Conservation (phyloP, 1,140 invertebrate genomes). For the Babylonia areolata region DNA sequence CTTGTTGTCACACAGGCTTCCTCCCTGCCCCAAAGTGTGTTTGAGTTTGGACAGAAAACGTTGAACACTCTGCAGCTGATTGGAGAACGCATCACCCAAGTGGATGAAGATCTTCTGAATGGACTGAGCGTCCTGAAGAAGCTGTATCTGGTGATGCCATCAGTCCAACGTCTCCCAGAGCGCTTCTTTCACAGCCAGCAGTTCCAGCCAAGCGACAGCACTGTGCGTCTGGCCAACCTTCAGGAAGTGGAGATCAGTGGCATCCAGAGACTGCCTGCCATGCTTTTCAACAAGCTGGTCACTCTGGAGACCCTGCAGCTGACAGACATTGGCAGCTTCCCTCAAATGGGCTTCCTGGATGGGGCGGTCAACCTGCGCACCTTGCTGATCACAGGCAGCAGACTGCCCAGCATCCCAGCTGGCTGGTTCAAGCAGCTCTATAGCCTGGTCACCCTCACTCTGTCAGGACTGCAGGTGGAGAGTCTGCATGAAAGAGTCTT, state of each 20-base stretch:
- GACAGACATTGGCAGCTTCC: slow-evolving; percentile 19
- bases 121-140: slow-evolving; percentile 33
- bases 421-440: slow-evolving; percentile 38
- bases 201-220: neutral
- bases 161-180: slow-evolving; percentile 23
- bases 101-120: slow-evolving; percentile 30
- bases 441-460: slow-evolving; percentile 35
- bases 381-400: slow-evolving; percentile 35
- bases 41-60: slow-evolving; percentile 33
- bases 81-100: slow-evolving; percentile 8
- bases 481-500: slow-evolving; percentile 29
- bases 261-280: slow-evolving; percentile 23
- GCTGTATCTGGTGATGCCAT: slow-evolving; percentile 37
- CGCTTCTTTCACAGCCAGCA: slow-evolving; percentile 34
- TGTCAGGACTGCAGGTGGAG: slow-evolving; percentile 24
- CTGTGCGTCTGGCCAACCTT: slow-evolving; percentile 16
- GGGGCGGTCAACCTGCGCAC: slow-evolving; percentile 30
- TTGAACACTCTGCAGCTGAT: slow-evolving; percentile 33
- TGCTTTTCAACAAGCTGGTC: slow-evolving; percentile 28
- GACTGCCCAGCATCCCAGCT: slow-evolving; percentile 25
- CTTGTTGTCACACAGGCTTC: slow-evolving; percentile 31
- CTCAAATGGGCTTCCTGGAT: slow-evolving; percentile 12
- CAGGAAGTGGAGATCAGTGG: slow-evolving; percentile 37
- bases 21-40: slow-evolving; percentile 20
- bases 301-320: slow-evolving; percentile 31